Conservation (phyloP, 2,888 invertebrate species). For the Zhuqinia jingwanae region DNA sequence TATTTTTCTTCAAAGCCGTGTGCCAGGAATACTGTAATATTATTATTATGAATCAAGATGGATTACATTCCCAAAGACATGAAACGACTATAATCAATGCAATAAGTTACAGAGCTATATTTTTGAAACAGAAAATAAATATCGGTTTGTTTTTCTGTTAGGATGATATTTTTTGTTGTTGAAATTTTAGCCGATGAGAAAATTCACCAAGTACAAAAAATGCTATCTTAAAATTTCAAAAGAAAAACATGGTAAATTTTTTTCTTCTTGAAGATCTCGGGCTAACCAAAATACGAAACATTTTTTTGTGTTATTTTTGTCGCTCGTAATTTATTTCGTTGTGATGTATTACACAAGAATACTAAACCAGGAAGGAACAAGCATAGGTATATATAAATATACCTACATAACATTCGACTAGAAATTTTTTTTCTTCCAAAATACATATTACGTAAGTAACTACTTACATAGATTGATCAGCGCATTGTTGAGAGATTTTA, state of each 20-base stretch:
- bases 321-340: constrained; percentile 39
- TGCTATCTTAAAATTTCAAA: neutral
- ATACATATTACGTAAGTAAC: neutral
- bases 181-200: neutral
- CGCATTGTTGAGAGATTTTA: constrained; percentile 22
- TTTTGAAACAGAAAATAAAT: no score
- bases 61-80: no score
- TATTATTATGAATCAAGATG: neutral
- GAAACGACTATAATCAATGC: no score
- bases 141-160: no score
- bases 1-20: neutral
- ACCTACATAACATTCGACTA: no score
- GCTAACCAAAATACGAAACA: constrained; percentile 36
- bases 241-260: neutral
- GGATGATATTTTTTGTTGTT: constrained; percentile 21
- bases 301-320: constrained; percentile 20
- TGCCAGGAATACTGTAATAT: no score
- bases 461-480: neutral
- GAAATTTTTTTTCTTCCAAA: no score
- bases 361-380: constrained; percentile 42
- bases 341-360: constrained; percentile 17
- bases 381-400: no score
- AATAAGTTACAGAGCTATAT: no score
- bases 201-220: constrained; percentile 1
- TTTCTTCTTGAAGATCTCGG: neutral